Evolutionary conservation across 1,140 invertebrate genomes (phyloP).

Genomic region (Spodoptera frugiperda): DNA sequence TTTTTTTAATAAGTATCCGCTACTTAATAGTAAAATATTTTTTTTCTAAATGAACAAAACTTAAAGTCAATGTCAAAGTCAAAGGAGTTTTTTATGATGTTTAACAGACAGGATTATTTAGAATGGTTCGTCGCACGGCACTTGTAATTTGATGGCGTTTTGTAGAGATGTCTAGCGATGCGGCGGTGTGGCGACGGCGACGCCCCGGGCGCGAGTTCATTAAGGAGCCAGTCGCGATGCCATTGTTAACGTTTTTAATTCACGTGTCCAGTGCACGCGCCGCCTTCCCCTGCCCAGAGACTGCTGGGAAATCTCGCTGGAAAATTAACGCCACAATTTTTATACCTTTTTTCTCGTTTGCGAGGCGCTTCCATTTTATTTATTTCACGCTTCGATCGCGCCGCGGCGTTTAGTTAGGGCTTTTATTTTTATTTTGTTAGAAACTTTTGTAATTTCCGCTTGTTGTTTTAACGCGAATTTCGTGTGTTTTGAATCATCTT

Average conservation of each 20-base stretch:
- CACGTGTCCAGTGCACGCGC: constrained; percentile 83
- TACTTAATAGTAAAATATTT: no score
- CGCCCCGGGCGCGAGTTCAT: constrained; percentile 73
- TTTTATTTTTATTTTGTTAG: constrained; percentile 66
- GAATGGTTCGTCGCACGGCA: background rate
- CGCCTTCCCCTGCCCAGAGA: constrained; percentile 67
- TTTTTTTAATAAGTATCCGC: no score
- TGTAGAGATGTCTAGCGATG: constrained; percentile 19
- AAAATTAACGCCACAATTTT: constrained; percentile 84
- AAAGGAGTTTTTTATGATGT: no score
- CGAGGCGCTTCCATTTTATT: constrained; percentile 80
- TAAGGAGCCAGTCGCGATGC: constrained; percentile 76
- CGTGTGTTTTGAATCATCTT: constrained; percentile 26
- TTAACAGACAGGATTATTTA: no score
- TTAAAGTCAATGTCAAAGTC: no score
- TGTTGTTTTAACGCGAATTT: constrained; percentile 52
- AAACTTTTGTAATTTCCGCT: constrained; percentile 53
- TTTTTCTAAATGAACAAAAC: no score
- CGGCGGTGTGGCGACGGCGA: constrained; percentile 46
- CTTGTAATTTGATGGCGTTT: constrained; percentile 37
- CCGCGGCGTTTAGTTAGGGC: constrained; percentile 74
- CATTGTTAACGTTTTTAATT: constrained; percentile 86
- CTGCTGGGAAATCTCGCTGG: constrained; percentile 83
- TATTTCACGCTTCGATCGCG: constrained; percentile 82
- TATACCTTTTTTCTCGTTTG: constrained; percentile 75